Evolutionary conservation across 1,140 invertebrate genomes (phyloP), one percentile per base, ranked within the genome.

Genomic region (Drosophila seguyi): DNA sequence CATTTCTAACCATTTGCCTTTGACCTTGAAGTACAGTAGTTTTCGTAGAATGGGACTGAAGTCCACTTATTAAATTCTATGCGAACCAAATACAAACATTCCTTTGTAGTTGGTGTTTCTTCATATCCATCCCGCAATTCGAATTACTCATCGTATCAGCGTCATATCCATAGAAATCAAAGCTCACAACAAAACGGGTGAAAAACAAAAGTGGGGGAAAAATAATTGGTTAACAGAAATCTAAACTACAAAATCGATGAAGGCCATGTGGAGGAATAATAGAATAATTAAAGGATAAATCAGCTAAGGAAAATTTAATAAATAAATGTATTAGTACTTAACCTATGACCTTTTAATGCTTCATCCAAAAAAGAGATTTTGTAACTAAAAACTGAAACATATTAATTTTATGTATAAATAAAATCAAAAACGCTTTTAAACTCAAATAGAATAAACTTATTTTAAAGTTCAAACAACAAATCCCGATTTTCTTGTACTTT

Each of bases 141-240:
- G 27, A 74, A 68, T 86, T 81, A 81, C 67, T 69, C 60, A 84
- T 63, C 52, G 47, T 31, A 38, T 38, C 39, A 75, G 11, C 57
- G 53, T 45, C 76, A 52, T 65, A 66, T 76, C 56, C 61, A 63
- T 58, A 47, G 60, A 71, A 68, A 71, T 85, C 52, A 66, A 75
- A 85, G 42, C 52, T 44, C 38, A 78, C 41, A 57, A 60, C 66
- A 55, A 55, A 50, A 42, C 20, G 18, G 31, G 10, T 22, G 39
- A 41, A 20, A 20, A 16, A 34, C 8, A 11, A 60, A 45, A 52
- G 10, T 31, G 18, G 10, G 10, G n/a, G 14, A 3, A 56, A 14
- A 20, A 44, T 56, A 39, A 38, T 53, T 53, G 31, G 31, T 38
- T 36, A 22, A 53, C 14, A n/a, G 31, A 16, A 53, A 38, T 53